Conservation (phyloP, 1,140 invertebrate species). For the Caenorhabditis tropicalis region DNA sequence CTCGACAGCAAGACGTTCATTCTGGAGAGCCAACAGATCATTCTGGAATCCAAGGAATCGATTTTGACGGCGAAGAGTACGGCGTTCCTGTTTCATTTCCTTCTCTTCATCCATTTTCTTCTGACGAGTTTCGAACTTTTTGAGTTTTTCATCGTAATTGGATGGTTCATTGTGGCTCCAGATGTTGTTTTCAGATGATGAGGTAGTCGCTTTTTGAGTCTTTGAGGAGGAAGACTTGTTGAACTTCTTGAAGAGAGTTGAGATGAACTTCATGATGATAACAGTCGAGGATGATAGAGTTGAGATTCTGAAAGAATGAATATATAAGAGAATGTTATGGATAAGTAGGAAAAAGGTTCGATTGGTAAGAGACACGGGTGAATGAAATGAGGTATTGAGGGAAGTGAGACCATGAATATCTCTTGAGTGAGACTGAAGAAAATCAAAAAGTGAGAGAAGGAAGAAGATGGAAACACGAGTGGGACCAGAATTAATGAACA, state of each 20-base stretch:
- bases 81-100: neutral
- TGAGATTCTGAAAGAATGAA: neutral
- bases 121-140: neutral
- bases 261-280: neutral
- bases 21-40: neutral
- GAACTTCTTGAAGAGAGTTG: neutral
- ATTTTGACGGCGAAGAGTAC: constrained; percentile 27
- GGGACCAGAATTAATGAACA: too few species aligned
- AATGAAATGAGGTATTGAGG: too few species aligned
- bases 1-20: constrained; percentile 5
- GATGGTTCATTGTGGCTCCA: neutral
- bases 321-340: neutral
- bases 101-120: neutral
- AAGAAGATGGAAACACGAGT: neutral
- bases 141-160: neutral
- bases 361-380: too few species aligned
- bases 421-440: neutral
- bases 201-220: neutral
- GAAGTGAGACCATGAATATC: neutral
- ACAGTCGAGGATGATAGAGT: neutral
- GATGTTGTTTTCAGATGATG: neutral
- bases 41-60: constrained; percentile 11
- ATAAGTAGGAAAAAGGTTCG: neutral
- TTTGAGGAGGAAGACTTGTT: neutral
- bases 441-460: neutral